Conservation (phyloP, 92 coral and sea anemone genomes). For the Anthopleura xanthogrammica region DNA sequence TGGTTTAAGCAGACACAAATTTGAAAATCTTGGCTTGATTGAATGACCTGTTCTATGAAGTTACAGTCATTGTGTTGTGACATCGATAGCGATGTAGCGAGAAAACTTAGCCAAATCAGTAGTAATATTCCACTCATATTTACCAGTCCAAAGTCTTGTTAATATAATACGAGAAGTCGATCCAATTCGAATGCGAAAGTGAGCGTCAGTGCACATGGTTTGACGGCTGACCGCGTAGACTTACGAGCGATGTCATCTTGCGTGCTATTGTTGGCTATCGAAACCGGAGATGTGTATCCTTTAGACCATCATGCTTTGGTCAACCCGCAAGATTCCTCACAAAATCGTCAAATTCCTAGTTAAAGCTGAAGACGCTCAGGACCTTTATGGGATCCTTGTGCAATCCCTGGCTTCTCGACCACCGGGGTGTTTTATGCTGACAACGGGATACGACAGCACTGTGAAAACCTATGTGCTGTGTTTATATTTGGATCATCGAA, state of each 20-base stretch:
- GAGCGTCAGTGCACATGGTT: slow-evolving; percentile 25
- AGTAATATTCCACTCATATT: not conserved
- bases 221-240: slow-evolving; percentile 9
- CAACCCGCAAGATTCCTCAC: not conserved
- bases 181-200: slow-evolving; percentile 18
- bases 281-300: slow-evolving; percentile 33
- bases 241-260: slow-evolving; percentile 11
- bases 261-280: slow-evolving; percentile 27
- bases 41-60: not conserved
- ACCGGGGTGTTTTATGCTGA: not conserved
- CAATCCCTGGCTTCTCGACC: not conserved
- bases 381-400: not conserved
- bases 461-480: slow-evolving; percentile 5
- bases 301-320: slow-evolving; percentile 1
- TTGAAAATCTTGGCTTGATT: not conserved
- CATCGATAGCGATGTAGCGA: slow-evolving; percentile 5
- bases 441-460: not conserved
- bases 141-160: not conserved
- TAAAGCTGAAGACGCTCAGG: not conserved
- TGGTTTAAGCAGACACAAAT: slow-evolving; percentile 27
- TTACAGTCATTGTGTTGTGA: slow-evolving; percentile 15
- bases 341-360: not conserved
- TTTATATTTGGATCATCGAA: slow-evolving; percentile 23
- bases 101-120: not conserved
- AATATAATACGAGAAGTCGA: not conserved